A percentile compares a stretch with the other conserved stretches of the same genome.
Conservation (phyloP, 2,113 vertebrate genomes). For the Cairina moschata region DNA sequence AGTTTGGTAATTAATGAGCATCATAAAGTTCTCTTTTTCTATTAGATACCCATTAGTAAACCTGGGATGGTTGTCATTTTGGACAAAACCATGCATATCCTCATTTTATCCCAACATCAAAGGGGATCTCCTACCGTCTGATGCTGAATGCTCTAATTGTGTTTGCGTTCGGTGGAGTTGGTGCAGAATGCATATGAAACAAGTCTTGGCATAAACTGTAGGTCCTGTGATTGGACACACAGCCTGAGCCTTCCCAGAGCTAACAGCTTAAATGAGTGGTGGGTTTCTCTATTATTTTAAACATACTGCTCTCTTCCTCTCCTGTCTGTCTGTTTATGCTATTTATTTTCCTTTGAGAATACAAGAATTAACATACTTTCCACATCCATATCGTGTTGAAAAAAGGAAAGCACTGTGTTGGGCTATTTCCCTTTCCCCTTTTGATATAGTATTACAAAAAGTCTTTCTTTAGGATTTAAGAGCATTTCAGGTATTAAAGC, state of each 20-base stretch:
- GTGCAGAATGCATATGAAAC: slow-evolving; percentile 63
- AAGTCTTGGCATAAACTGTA: slow-evolving; percentile 42
- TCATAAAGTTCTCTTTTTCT: slow-evolving; percentile 94
- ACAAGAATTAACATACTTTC: slow-evolving; percentile 67
- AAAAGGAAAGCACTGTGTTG: slow-evolving; percentile 59
- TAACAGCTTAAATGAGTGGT: slow-evolving; percentile 61
- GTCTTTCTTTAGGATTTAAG: slow-evolving; percentile 70
- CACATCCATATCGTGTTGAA: slow-evolving; percentile 43
- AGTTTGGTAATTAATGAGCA: slow-evolving; percentile 95
- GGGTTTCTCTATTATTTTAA: slow-evolving; percentile 58
- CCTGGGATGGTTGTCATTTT: slow-evolving; percentile 94
- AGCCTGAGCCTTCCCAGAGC: slow-evolving; percentile 63
- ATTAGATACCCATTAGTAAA: slow-evolving; percentile 97
- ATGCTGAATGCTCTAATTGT: slow-evolving; percentile 94
- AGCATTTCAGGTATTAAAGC: slow-evolving; percentile 65
- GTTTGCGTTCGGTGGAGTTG: slow-evolving; percentile 78
- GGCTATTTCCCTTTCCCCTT: slow-evolving; percentile 60
- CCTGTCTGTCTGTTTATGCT: slow-evolving; percentile 48
- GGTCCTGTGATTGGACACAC: slow-evolving; percentile 62
- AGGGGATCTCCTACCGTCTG: slow-evolving; percentile 94
- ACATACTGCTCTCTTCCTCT: slow-evolving; percentile 41
- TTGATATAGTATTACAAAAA: slow-evolving; percentile 67
- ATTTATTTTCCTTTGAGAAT: slow-evolving; percentile 59
- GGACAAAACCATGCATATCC: slow-evolving; percentile 94
- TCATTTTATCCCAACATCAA: slow-evolving; percentile 96